These are phyloP conservation scores for Drosophila hydei DNA, from an alignment of 1,140 invertebrate genomes.

Conservation along the genomic window DNA sequence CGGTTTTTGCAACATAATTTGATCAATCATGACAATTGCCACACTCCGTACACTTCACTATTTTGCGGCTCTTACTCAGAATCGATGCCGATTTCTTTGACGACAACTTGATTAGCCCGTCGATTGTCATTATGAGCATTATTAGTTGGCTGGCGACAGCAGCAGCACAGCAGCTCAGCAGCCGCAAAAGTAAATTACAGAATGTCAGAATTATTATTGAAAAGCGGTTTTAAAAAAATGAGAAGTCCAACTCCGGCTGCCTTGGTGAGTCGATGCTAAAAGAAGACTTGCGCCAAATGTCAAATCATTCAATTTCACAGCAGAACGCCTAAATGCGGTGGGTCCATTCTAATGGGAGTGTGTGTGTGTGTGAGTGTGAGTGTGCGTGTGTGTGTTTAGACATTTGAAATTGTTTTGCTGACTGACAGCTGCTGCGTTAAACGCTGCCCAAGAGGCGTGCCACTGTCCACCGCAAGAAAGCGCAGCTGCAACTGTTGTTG, in stretches of 20 bases:
- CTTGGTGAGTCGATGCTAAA: constrained; percentile 7
- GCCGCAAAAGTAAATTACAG: constrained; percentile 75
- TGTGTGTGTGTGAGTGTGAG: background rate
- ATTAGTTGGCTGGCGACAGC: constrained; percentile 42
- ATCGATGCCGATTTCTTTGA: constrained; percentile 74
- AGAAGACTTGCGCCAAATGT: constrained; percentile 52
- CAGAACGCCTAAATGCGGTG: constrained; percentile 71
- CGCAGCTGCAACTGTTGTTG: constrained; percentile 44
- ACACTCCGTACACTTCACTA: constrained; percentile 39
- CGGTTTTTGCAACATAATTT: constrained; percentile 63
- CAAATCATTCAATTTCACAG: constrained; percentile 77
- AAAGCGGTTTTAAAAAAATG: constrained; percentile 39
- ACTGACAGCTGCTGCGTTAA: constrained; percentile 62
- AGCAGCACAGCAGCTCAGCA: constrained; percentile 13
- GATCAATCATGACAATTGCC: constrained; percentile 58
- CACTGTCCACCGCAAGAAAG: constrained; percentile 18
- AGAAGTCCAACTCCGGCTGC: background rate
- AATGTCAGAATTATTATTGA: constrained; percentile 50
- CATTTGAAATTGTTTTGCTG: constrained; percentile 79
- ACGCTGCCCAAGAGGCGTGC: constrained; percentile 56
- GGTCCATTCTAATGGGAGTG: constrained; percentile 39
- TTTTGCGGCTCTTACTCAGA: constrained; percentile 60
- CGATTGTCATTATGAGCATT: constrained; percentile 61
- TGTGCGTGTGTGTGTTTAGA: constrained; percentile 33
- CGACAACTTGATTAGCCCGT: constrained; percentile 64